A percentile compares a stretch with the other conserved stretches of the same genome.
These are phyloP conservation scores for Gymnoscopelus microlampas DNA, from an alignment of 2,797 vertebrate genomes.

Conservation along the genomic window DNA sequence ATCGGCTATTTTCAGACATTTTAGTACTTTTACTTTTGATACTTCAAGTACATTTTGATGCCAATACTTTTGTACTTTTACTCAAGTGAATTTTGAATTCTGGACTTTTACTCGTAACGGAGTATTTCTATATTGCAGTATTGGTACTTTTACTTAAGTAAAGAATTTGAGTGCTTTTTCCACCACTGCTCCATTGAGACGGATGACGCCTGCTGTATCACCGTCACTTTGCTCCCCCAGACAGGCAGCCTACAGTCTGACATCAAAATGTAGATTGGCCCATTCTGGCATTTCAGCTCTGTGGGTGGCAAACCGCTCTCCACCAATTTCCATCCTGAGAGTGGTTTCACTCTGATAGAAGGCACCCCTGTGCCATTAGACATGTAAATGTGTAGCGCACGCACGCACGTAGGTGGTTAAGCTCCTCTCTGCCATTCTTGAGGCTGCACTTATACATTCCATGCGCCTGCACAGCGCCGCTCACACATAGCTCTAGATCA, in stretches of 20 bases:
- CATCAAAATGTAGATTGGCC: constrained; percentile 35
- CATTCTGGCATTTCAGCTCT: constrained; percentile 50
- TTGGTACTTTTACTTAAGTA: no score
- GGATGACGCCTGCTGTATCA: constrained; percentile 13
- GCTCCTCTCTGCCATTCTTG: constrained; percentile 48
- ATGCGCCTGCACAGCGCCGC: constrained; percentile 8
- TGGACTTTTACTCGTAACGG: no score
- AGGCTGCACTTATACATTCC: constrained; percentile 13
- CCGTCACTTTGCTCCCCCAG: constrained; percentile 8
- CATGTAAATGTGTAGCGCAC: constrained; percentile 72
- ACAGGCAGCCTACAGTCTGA: no score
- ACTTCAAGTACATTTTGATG: no score
- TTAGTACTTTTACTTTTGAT: no score
- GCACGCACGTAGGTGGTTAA: constrained; percentile 69
- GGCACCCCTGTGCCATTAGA: constrained; percentile 59
- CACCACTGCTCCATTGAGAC: constrained; percentile 5
- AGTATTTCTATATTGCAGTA: no score
- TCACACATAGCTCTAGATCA: constrained; percentile 37
- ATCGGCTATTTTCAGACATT: no score
- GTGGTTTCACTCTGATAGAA: constrained; percentile 54
- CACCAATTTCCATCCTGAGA: constrained; percentile 48
- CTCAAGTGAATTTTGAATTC: no score
- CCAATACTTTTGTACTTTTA: no score
- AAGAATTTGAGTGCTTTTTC: no score
- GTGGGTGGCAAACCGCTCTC: constrained; percentile 68